A percentile compares a stretch with the other conserved stretches of the same genome.
Conservation (phyloP, 2,797 vertebrate species). For the Poeciliopsis infans region DNA sequence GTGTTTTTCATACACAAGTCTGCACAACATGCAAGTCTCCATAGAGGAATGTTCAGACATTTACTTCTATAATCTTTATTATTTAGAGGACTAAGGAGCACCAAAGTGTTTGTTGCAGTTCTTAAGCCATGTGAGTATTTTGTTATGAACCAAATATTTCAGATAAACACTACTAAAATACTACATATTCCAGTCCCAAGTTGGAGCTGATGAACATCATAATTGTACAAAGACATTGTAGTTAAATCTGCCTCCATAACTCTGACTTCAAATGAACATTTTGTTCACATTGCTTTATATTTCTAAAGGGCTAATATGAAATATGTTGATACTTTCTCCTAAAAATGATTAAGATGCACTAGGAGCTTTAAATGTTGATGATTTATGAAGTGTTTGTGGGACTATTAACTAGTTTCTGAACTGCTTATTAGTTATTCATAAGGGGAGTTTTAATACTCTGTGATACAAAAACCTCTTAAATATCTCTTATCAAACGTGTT, state of each 20-base stretch:
- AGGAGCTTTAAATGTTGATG: neutral
- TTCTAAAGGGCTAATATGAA: neutral
- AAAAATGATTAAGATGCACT: neutral
- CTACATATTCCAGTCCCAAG: neutral
- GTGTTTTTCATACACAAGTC: neutral
- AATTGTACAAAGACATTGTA: neutral
- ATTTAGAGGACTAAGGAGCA: neutral
- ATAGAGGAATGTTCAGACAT: neutral
- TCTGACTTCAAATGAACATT: too few species aligned
- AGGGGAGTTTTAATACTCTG: neutral
- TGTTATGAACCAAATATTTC: neutral
- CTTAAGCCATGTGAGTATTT: neutral
- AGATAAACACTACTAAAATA: neutral
- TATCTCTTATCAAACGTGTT: neutral
- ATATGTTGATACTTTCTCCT: neutral
- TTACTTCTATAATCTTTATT: neutral
- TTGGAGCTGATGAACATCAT: neutral
- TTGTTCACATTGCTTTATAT: neutral
- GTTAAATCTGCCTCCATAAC: too few species aligned
- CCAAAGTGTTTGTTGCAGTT: neutral
- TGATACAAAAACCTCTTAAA: neutral
- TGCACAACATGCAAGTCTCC: neutral
- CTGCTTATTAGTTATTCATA: neutral
- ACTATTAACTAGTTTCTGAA: neutral
- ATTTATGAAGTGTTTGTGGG: neutral